A percentile compares a stretch with the other conserved stretches of the same genome.
Evolutionary conservation across 2,113 vertebrate genomes (phyloP).

Genomic region (Esox niger): DNA sequence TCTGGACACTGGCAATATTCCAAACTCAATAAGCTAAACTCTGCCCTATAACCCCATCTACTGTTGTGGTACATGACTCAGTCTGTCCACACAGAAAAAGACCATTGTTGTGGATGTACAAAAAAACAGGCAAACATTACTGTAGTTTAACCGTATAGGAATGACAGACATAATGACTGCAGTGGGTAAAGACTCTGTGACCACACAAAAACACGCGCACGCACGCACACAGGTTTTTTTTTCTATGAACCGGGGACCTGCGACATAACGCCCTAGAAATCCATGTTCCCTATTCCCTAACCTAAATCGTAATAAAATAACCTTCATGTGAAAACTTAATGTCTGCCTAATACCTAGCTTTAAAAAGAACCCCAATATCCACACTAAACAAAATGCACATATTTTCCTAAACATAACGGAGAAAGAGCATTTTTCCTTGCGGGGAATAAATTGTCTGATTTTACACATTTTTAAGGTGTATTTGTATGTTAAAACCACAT

Average conservation of each 20-base stretch:
- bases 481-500: neutral
- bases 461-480: too few species aligned
- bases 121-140: neutral
- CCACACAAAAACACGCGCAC: neutral
- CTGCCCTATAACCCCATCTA: slow-evolving; percentile 3
- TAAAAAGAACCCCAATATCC: too few species aligned
- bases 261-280: too few species aligned
- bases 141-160: slow-evolving; percentile 14
- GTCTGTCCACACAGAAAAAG: slow-evolving; percentile 25
- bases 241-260: too few species aligned
- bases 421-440: too few species aligned
- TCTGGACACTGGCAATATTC: neutral
- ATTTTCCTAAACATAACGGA: too few species aligned
- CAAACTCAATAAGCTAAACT: neutral
- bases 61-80: slow-evolving; percentile 20
- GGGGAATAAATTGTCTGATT: too few species aligned
- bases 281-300: too few species aligned
- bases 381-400: too few species aligned
- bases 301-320: too few species aligned
- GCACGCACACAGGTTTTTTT: neutral
- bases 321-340: too few species aligned
- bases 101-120: slow-evolving; percentile 20
- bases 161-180: slow-evolving; percentile 18
- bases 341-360: too few species aligned
- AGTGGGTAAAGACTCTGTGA: neutral